Conservation (phyloP, 2,888 invertebrate genomes). For the Polydrusus cervinus region DNA sequence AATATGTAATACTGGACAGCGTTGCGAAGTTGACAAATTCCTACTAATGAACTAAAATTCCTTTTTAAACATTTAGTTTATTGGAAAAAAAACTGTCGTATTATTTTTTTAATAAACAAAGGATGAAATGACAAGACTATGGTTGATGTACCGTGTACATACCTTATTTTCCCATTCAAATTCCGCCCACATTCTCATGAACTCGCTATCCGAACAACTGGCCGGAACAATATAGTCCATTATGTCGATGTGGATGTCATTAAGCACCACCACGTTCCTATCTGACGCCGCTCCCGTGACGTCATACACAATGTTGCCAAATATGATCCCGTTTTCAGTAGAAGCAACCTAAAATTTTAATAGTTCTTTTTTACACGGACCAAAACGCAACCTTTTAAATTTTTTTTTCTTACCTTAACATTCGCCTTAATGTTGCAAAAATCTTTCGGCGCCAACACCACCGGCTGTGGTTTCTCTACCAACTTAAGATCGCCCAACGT, state of each 20-base stretch:
- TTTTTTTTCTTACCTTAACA: slow-evolving; percentile 86
- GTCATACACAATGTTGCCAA: slow-evolving; percentile 99
- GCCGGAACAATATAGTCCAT: slow-evolving; percentile 99
- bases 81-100: too few relatives aligned
- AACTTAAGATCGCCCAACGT: slow-evolving; percentile 98
- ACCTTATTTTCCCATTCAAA: slow-evolving; percentile 99
- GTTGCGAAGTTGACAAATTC: too few relatives aligned
- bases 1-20: too few relatives aligned
- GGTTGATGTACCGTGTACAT: too few relatives aligned
- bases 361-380: too few relatives aligned
- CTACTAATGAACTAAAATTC: too few relatives aligned
- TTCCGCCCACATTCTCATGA: slow-evolving; percentile 99
- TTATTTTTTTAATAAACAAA: too few relatives aligned
- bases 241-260: slow-evolving; percentile 99
- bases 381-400: too few relatives aligned
- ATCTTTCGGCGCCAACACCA: slow-evolving; percentile 97
- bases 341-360: slow-evolving; percentile 77
- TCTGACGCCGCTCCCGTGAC: slow-evolving; percentile 94
- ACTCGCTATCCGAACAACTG: slow-evolving; percentile 94
- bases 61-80: too few relatives aligned
- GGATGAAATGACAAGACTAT: too few relatives aligned
- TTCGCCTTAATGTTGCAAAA: slow-evolving; percentile 99
- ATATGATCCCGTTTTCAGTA: slow-evolving; percentile 99
- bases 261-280: slow-evolving; percentile 97
- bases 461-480: slow-evolving; percentile 96